These are phyloP conservation scores for Sorex araneus DNA, from an alignment of 2,113 vertebrate species.

Conservation along the genomic window DNA sequence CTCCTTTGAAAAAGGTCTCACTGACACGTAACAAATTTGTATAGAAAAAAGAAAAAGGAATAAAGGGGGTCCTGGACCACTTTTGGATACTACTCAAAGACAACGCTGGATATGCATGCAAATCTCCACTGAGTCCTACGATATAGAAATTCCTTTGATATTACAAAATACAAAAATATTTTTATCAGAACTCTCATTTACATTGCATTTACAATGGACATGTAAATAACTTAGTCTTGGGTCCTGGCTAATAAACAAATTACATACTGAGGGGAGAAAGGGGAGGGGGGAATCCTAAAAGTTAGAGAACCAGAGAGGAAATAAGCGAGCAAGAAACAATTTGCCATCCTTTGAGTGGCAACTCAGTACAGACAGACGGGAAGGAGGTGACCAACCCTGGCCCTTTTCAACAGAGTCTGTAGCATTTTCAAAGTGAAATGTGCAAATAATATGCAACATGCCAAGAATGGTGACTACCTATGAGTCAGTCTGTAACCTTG, in stretches of 20 bases:
- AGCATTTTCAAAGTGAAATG: constrained; percentile 89
- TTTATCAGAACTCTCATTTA: constrained; percentile 97
- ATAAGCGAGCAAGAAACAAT: constrained; percentile 83
- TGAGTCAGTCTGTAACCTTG: constrained; percentile 80
- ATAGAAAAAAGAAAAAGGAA: constrained; percentile 70
- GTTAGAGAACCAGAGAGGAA: constrained; percentile 77
- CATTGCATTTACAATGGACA: constrained; percentile 96
- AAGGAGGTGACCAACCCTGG: constrained; percentile 83
- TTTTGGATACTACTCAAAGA: constrained; percentile 92
- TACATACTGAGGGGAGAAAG: constrained; percentile 74
- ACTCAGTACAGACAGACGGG: constrained; percentile 70
- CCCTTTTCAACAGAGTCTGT: constrained; percentile 81
- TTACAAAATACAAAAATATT: constrained; percentile 95
- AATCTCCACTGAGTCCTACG: constrained; percentile 95
- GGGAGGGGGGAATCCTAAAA: constrained; percentile 53
- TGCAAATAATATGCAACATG: constrained; percentile 90
- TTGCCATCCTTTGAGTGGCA: constrained; percentile 81
- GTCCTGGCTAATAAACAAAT: constrained; percentile 88
- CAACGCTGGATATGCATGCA: constrained; percentile 91
- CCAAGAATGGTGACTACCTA: constrained; percentile 87
- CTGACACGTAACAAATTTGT: constrained; percentile 82
- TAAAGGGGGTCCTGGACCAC: constrained; percentile 86
- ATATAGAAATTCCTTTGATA: constrained; percentile 98
- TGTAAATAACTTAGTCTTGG: constrained; percentile 91
- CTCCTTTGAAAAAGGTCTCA: constrained; percentile 76